Evolutionary conservation across 2,888 invertebrate genomes (phyloP).

Genomic region (Amphipyra berbera): DNA sequence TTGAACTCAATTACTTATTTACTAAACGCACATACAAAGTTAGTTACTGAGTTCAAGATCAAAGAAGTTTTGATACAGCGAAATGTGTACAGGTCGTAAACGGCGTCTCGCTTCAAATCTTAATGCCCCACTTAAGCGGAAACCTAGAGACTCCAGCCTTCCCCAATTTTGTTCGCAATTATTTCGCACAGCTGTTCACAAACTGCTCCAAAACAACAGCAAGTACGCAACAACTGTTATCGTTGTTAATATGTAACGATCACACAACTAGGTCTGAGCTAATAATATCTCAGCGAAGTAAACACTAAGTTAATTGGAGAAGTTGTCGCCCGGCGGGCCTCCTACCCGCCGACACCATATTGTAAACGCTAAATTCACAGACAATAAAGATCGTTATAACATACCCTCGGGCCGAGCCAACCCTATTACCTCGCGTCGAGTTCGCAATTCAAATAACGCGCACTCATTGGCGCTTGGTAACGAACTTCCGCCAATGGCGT

Average conservation of each 20-base stretch:
- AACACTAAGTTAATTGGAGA: slow-evolving; percentile 69
- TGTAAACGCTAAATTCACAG: slow-evolving; percentile 73
- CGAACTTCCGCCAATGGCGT: slow-evolving; percentile 78
- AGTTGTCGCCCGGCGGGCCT: slow-evolving; percentile 56
- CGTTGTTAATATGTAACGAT: slow-evolving; percentile 26
- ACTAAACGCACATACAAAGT: no score
- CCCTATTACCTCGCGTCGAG: slow-evolving; percentile 68
- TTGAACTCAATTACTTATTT: no score
- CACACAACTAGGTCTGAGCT: slow-evolving; percentile 42
- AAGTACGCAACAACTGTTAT: slow-evolving; percentile 6
- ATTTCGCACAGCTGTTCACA: slow-evolving; percentile 16
- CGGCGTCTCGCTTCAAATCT: slow-evolving; percentile 11
- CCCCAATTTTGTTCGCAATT: neutral
- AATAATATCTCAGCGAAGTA: slow-evolving; percentile 56
- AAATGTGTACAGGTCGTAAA: slow-evolving; percentile 26
- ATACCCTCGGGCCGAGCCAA: slow-evolving; percentile 69
- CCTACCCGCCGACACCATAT: slow-evolving; percentile 52
- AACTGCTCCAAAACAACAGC: slow-evolving; percentile 6
- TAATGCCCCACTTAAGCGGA: slow-evolving; percentile 23
- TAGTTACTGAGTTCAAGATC: no score
- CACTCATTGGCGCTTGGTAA: slow-evolving; percentile 76
- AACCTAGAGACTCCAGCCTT: slow-evolving; percentile 14
- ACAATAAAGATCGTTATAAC: slow-evolving; percentile 83
- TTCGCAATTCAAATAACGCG: slow-evolving; percentile 74
- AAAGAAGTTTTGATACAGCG: slow-evolving; percentile 10